phyloP scores from a whole-genome alignment of 2,888 invertebrate genomes.

The Rhorus exstirpatorius region DNA sequence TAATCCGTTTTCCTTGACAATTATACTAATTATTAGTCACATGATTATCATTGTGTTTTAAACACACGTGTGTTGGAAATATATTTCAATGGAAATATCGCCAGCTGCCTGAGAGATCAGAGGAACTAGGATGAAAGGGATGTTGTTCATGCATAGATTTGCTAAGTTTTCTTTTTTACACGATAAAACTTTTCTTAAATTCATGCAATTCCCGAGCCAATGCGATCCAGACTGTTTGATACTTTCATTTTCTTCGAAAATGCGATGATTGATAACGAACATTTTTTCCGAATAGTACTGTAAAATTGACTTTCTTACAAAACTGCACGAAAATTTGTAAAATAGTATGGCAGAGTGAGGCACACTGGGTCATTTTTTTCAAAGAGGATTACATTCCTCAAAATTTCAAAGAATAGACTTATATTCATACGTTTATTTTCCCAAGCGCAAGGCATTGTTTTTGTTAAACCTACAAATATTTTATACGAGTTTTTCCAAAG shows the following conservation, averaged over 20 bases:
- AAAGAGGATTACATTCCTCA: too few relatives aligned
- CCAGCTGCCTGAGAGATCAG: background rate
- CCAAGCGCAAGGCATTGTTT: too few relatives aligned
- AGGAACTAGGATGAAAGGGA: background rate
- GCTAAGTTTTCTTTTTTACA: background rate
- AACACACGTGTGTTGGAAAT: background rate
- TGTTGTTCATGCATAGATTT: background rate
- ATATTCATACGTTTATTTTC: too few relatives aligned
- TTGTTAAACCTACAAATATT: too few relatives aligned
- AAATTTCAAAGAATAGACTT: too few relatives aligned
- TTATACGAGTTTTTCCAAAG: too few relatives aligned
- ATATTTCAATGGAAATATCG: background rate
- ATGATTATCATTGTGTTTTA: background rate
- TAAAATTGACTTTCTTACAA: too few relatives aligned
- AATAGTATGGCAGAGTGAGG: too few relatives aligned
- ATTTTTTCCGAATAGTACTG: background rate
- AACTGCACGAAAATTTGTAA: too few relatives aligned
- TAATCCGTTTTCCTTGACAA: background rate
- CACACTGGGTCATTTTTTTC: too few relatives aligned
- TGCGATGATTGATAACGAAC: slow-evolving; percentile 4
- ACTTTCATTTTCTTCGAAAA: slow-evolving; percentile 12
- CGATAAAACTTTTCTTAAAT: background rate
- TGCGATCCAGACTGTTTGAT: slow-evolving; percentile 42
- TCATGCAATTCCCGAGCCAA: slow-evolving; percentile 19
- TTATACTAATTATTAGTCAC: background rate